Evolutionary conservation across 1,140 invertebrate species (phyloP).

Genomic region (Nixonia krombeini): DNA sequence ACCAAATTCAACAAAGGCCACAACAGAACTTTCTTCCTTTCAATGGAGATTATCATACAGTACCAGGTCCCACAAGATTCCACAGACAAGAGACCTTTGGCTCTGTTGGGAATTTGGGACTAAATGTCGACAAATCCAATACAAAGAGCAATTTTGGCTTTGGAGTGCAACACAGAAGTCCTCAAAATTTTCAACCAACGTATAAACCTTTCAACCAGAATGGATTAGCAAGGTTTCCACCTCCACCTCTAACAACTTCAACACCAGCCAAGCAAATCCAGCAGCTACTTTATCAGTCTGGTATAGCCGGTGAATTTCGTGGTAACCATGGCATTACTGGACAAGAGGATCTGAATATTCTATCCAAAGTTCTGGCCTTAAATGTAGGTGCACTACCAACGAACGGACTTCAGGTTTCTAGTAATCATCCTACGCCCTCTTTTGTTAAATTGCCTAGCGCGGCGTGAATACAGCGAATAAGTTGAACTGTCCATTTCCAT

Average conservation of each 20-base stretch:
- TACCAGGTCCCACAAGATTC: slow-evolving; percentile 66
- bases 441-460: slow-evolving; percentile 26
- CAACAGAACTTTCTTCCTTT: slow-evolving; percentile 59
- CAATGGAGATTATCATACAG: slow-evolving; percentile 68
- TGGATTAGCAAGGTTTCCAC: slow-evolving; percentile 31
- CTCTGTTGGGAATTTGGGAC: slow-evolving; percentile 73
- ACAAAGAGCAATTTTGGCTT: slow-evolving; percentile 35
- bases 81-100: slow-evolving; percentile 69
- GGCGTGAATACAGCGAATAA: no score
- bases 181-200: slow-evolving; percentile 39
- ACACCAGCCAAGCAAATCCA: slow-evolving; percentile 76
- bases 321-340: slow-evolving; percentile 55
- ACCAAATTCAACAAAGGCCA: slow-evolving; percentile 55
- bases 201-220: slow-evolving; percentile 55
- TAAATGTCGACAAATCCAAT: slow-evolving; percentile 65
- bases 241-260: slow-evolving; percentile 43
- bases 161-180: slow-evolving; percentile 38
- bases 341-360: slow-evolving; percentile 83
- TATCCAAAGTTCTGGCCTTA: slow-evolving; percentile 83
- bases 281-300: slow-evolving; percentile 76
- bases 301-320: slow-evolving; percentile 69
- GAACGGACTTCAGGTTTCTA: slow-evolving; percentile 34
- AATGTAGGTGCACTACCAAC: slow-evolving; percentile 75
- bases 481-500: no score
- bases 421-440: slow-evolving; percentile 17